A percentile compares a stretch with the other conserved stretches of the same genome.
Conservation (phyloP, 2,888 invertebrate genomes). For the Eupsilia transversa region DNA sequence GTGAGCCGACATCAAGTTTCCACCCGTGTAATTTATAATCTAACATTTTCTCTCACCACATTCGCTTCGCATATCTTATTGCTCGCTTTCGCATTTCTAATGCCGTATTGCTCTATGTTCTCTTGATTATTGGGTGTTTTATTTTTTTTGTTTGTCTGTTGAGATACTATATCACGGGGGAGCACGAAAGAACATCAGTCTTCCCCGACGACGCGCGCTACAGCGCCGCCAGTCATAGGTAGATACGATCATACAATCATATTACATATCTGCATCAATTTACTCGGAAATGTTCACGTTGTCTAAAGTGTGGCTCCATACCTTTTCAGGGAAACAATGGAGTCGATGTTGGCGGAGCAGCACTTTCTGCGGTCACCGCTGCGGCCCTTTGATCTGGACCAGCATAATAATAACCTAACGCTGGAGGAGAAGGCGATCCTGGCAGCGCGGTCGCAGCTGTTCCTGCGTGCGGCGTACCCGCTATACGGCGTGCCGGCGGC, state of each 20-base stretch:
- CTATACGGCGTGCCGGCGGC: conserved; percentile 89
- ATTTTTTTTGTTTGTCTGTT: conserved; percentile 89
- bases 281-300: conserved; percentile 24
- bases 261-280: conserved; percentile 58
- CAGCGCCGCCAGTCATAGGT: conserved; percentile 89
- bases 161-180: conserved; percentile 91
- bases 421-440: conserved; percentile 94
- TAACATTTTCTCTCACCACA: conserved; percentile 69
- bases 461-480: conserved; percentile 93
- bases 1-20: conserved; percentile 68
- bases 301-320: conserved; percentile 62
- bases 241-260: conserved; percentile 82
- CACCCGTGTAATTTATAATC: conserved; percentile 76
- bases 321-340: conserved; percentile 96
- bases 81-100: conserved; percentile 66
- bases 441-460: conserved; percentile 94
- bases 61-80: conserved; percentile 59
- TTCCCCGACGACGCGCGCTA: conserved; percentile 89
- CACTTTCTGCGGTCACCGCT: conserved; percentile 95
- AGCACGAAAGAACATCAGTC: conserved; percentile 89
- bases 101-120: conserved; percentile 65
- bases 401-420: conserved; percentile 93
- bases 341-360: conserved; percentile 96
- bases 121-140: conserved; percentile 76
- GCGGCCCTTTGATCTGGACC: conserved; percentile 93